Conservation (phyloP, 2,113 vertebrate genomes). For the zebrafish (Danio rerio) region DNA sequence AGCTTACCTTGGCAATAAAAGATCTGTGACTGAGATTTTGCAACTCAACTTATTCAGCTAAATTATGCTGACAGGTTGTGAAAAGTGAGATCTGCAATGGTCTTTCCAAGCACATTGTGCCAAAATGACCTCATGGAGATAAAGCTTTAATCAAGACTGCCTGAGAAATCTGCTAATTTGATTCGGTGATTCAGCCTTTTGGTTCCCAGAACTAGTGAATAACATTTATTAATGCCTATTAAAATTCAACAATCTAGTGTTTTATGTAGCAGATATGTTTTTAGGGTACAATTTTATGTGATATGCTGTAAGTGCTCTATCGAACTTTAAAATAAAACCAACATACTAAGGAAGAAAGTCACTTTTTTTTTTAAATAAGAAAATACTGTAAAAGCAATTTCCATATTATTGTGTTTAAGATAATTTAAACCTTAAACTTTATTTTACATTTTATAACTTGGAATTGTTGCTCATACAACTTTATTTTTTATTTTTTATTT, state of each 20-base stretch:
- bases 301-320: too few species aligned
- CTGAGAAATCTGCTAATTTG: background rate
- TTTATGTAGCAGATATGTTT: background rate
- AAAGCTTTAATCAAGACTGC: conserved; percentile 19
- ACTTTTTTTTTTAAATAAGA: background rate
- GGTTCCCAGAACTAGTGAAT: background rate
- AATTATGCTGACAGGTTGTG: conserved; percentile 19
- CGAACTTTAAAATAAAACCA: too few species aligned
- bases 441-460: too few species aligned
- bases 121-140: conserved; percentile 10
- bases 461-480: too few species aligned
- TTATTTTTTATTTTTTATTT: too few species aligned
- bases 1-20: conserved; percentile 35
- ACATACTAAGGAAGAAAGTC: too few species aligned
- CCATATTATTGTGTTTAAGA: too few species aligned
- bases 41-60: conserved; percentile 30
- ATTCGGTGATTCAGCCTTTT: background rate
- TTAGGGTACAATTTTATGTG: too few species aligned
- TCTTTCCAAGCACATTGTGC: background rate
- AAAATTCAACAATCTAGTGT: background rate
- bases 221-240: background rate
- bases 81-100: conserved; percentile 35
- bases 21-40: conserved; percentile 11
- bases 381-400: too few species aligned
- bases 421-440: too few species aligned